Percentiles rank a stretch among this genome's conserved stretches.
Conservation (phyloP, 2,888 invertebrate species). For the Leptinotarsa juncta region DNA sequence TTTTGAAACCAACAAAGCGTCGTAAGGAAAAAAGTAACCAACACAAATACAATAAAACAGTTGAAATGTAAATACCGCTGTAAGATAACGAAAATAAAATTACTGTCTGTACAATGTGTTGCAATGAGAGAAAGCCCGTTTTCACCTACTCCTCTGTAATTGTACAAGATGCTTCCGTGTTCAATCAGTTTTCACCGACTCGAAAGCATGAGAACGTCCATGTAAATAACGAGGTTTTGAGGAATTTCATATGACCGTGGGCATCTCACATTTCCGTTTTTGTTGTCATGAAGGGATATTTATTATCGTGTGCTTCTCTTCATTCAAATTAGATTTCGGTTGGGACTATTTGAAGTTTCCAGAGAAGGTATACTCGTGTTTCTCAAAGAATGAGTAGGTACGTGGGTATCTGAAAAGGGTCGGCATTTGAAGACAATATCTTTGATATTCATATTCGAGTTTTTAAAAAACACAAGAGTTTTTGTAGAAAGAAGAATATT, state of each 20-base stretch:
- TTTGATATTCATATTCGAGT: background rate
- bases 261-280: slow-evolving; percentile 20
- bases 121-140: slow-evolving; percentile 15
- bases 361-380: background rate
- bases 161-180: slow-evolving; percentile 1
- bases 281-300: slow-evolving; percentile 4
- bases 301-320: slow-evolving; percentile 8
- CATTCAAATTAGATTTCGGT: slow-evolving; percentile 7
- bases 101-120: background rate
- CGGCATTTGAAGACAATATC: background rate
- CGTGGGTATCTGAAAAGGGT: background rate
- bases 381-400: background rate
- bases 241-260: slow-evolving; percentile 16
- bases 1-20: background rate
- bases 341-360: background rate
- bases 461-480: background rate
- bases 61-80: background rate
- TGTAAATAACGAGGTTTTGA: slow-evolving; percentile 13
- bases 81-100: background rate
- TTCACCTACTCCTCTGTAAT: background rate
- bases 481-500: background rate
- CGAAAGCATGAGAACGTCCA: background rate
- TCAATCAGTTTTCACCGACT: slow-evolving; percentile 9
- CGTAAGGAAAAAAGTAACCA: background rate
- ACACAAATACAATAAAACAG: background rate